A percentile compares a stretch with the other conserved stretches of the same genome.
These are phyloP conservation scores for Triplophysa siluroides DNA, from an alignment of 2,113 vertebrate species.

Conservation along the genomic window DNA sequence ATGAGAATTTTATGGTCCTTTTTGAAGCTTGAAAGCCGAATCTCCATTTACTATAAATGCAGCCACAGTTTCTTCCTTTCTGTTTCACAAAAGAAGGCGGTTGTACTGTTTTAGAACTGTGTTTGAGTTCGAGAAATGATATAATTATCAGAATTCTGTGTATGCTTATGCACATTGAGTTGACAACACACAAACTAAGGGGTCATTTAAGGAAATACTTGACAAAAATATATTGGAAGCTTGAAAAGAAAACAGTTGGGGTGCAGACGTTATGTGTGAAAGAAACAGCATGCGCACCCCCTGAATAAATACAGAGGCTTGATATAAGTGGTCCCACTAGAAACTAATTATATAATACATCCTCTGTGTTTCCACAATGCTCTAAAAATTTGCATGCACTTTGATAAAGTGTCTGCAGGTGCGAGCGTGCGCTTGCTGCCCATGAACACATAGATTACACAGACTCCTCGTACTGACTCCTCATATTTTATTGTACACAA, in stretches of 20 bases:
- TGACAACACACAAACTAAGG: no score
- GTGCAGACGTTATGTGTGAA: background rate
- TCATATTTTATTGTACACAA: conserved; percentile 33
- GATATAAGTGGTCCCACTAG: conserved; percentile 43
- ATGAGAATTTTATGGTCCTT: no score
- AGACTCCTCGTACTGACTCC: conserved; percentile 10
- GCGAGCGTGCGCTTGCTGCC: conserved; percentile 41
- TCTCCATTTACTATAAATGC: no score
- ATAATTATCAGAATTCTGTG: no score
- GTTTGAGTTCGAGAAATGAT: no score
- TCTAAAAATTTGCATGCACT: conserved; percentile 33
- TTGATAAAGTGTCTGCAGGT: conserved; percentile 55
- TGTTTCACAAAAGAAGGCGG: no score
- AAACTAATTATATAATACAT: conserved; percentile 45
- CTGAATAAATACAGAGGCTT: conserved; percentile 26
- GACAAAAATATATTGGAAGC: background rate
- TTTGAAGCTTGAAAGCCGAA: no score
- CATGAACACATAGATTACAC: conserved; percentile 40
- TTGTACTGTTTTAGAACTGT: no score
- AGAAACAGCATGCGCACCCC: background rate
- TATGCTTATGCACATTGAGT: no score
- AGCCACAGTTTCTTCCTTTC: no score
- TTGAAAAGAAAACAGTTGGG: background rate
- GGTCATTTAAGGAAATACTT: no score
- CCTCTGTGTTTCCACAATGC: conserved; percentile 46